phyloP scores from a whole-genome alignment of 2,888 invertebrate genomes.

The Cinara cedri region DNA sequence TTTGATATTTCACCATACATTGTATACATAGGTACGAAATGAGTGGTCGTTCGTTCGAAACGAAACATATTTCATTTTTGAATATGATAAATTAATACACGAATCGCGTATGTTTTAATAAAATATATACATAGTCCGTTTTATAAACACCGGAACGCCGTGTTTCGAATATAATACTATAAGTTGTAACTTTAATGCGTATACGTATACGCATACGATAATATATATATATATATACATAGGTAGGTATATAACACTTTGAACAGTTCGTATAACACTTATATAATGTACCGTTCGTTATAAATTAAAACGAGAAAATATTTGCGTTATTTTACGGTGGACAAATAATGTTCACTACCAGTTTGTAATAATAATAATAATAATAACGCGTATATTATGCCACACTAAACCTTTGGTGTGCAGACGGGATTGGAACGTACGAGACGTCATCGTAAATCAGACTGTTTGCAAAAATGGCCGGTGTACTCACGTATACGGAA shows the following conservation, averaged over 20 bases:
- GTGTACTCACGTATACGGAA: too few relatives aligned
- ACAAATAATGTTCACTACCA: not conserved
- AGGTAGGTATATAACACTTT: not conserved
- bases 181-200: too few relatives aligned
- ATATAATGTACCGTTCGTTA: not conserved
- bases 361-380: constrained; percentile 3
- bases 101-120: too few relatives aligned
- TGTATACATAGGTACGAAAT: not conserved
- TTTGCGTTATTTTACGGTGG: not conserved
- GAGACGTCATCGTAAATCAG: constrained; percentile 28
- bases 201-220: too few relatives aligned
- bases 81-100: constrained; percentile 17
- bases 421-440: too few relatives aligned
- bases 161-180: too few relatives aligned
- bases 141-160: too few relatives aligned
- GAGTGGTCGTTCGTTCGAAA: not conserved
- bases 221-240: too few relatives aligned
- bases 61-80: not conserved
- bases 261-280: not conserved
- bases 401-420: too few relatives aligned
- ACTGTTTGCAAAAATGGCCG: too few relatives aligned
- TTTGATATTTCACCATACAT: not conserved
- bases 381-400: too few relatives aligned
- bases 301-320: constrained; percentile 21
- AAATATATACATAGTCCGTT: too few relatives aligned